Percentiles rank a stretch among this genome's conserved stretches.
These are phyloP conservation scores for Acropternis orthonyx DNA, from an alignment of 2,797 vertebrate genomes.

Conservation along the genomic window DNA sequence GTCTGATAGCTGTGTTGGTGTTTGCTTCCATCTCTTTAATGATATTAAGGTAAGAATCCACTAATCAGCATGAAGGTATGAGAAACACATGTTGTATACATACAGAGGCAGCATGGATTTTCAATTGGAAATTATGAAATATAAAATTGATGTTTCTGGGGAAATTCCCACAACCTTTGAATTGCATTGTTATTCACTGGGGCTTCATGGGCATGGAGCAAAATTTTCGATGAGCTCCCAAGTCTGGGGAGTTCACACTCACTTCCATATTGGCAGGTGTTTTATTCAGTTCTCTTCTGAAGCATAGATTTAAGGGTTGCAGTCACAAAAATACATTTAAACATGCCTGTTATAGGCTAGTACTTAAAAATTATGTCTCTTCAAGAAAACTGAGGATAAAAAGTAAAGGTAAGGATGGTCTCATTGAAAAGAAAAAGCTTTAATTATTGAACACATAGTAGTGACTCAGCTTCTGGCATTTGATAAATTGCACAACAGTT, in stretches of 20 bases:
- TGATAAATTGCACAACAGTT: background rate
- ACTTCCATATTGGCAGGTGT: background rate
- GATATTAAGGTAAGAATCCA: background rate
- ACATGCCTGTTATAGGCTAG: background rate
- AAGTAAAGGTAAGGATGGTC: background rate
- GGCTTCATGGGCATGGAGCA: background rate
- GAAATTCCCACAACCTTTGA: background rate
- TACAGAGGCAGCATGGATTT: background rate
- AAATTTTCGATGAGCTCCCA: background rate
- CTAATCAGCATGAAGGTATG: background rate
- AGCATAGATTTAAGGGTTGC: background rate
- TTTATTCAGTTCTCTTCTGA: background rate
- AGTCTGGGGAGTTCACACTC: background rate
- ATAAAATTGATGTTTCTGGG: fast-evolving
- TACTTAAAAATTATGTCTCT: background rate
- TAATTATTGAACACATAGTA: background rate
- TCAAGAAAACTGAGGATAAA: background rate
- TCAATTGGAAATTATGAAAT: background rate
- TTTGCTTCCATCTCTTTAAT: background rate
- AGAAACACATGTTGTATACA: fast-evolving
- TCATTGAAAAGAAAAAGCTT: background rate
- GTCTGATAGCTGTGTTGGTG: background rate
- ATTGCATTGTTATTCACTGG: background rate
- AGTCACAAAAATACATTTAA: background rate
- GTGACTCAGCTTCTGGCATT: background rate